Conservation (phyloP, 2,888 invertebrate species). For the Acronicta leporina region DNA sequence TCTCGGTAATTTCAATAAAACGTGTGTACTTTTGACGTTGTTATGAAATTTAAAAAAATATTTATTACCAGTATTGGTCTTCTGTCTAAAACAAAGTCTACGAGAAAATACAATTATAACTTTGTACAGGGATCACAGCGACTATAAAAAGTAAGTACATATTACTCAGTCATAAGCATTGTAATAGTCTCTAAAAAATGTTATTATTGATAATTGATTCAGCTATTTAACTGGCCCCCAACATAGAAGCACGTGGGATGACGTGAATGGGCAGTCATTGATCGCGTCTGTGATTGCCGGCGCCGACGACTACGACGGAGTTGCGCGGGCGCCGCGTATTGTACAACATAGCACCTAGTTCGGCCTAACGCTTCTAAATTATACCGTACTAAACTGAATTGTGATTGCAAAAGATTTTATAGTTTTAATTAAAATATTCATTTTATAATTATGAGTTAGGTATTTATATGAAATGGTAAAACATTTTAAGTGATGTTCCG, state of each 20-base stretch:
- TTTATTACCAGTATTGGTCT: too few species aligned
- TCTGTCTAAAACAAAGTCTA: too few species aligned
- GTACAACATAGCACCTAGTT: slow-evolving; percentile 50
- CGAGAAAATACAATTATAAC: slow-evolving; percentile 20
- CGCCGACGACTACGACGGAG: slow-evolving; percentile 48
- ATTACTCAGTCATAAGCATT: slow-evolving; percentile 42
- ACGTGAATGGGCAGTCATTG: slow-evolving; percentile 61
- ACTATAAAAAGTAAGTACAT: slow-evolving; percentile 37
- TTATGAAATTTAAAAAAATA: too few species aligned
- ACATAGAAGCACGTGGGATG: slow-evolving; percentile 65
- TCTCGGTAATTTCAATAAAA: too few species aligned
- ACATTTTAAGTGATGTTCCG: not conserved
- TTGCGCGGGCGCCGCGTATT: slow-evolving; percentile 42
- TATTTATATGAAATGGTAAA: too few species aligned
- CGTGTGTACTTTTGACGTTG: too few species aligned
- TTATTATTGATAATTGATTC: slow-evolving; percentile 60
- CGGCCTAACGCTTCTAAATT: slow-evolving; percentile 33
- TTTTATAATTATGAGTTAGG: not conserved
- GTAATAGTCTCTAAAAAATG: slow-evolving; percentile 50
- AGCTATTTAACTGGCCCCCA: slow-evolving; percentile 58
- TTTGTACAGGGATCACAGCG: slow-evolving; percentile 29
- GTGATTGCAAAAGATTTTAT: slow-evolving; percentile 33
- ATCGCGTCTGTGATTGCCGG: slow-evolving; percentile 61
- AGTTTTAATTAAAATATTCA: slow-evolving; percentile 12
- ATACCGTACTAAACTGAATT: slow-evolving; percentile 32